A percentile compares a stretch with the other conserved stretches of the same genome.
These are phyloP conservation scores for Toxotes chatareus DNA, from an alignment of 2,113 vertebrate species.

Conservation along the genomic window DNA sequence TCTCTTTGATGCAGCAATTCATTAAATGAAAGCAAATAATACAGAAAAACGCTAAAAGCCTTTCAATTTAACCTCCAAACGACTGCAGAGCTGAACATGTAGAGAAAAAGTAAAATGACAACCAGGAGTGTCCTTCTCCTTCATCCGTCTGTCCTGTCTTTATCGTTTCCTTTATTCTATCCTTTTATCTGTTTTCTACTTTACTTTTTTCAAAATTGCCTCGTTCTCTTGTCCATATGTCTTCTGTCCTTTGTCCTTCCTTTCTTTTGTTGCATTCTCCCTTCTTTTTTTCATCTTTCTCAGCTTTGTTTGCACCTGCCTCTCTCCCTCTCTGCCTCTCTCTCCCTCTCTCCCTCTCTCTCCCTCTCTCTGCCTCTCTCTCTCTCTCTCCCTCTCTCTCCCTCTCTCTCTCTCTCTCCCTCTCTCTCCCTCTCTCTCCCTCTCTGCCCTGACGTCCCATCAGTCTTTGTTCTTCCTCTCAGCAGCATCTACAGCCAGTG, in stretches of 20 bases:
- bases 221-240: not conserved
- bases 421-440: not conserved
- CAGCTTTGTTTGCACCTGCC: conserved; percentile 7
- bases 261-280: not conserved
- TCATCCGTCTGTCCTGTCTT: not conserved
- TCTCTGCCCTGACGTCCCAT: conserved; percentile 23
- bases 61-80: conserved; percentile 27
- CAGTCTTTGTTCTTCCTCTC: conserved; percentile 61
- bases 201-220: not conserved
- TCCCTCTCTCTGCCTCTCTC: not conserved
- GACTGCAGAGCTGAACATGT: not conserved
- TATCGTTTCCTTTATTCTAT: not conserved
- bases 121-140: not conserved
- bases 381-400: not conserved
- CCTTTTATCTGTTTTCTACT: not conserved
- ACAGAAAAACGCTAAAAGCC: conserved; percentile 10
- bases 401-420: conserved; percentile 22
- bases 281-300: conserved; percentile 1
- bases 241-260: not conserved
- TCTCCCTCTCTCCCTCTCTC: too few relatives aligned
- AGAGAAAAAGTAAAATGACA: not conserved
- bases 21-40: conserved; percentile 22
- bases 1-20: conserved; percentile 19
- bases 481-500: conserved; percentile 45
- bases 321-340: not conserved